Percentiles rank a stretch among this genome's conserved stretches.
Conservation (phyloP, 2,888 invertebrate genomes). For the Galerucella pusilla region DNA sequence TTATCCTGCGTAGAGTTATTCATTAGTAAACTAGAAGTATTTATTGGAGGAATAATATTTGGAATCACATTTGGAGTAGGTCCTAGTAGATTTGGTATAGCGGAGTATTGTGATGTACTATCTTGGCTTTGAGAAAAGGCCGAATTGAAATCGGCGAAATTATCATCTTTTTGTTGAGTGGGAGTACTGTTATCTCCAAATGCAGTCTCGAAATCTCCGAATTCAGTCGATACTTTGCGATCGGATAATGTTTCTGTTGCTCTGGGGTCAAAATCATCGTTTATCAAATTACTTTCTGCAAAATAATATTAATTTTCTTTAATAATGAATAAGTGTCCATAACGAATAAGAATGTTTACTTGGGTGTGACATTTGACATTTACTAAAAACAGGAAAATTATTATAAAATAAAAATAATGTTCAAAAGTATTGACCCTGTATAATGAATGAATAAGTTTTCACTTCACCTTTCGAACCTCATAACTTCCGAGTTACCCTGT, state of each 20-base stretch:
- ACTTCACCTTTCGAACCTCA: too few species aligned
- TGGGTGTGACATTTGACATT: too few species aligned
- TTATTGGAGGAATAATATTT: slow-evolving; percentile 44
- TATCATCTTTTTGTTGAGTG: slow-evolving; percentile 65
- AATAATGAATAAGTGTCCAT: too few species aligned
- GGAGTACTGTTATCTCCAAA: slow-evolving; percentile 66
- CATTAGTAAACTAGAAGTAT: slow-evolving; percentile 28
- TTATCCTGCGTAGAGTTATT: slow-evolving; percentile 26
- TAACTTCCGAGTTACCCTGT: too few species aligned
- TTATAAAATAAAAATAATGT: too few species aligned
- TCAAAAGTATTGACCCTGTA: too few species aligned
- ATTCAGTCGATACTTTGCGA: slow-evolving; percentile 67
- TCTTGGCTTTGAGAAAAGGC: slow-evolving; percentile 68
- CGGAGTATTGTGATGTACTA: slow-evolving; percentile 37
- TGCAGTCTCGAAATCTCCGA: slow-evolving; percentile 83
- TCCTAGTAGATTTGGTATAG: slow-evolving; percentile 41
- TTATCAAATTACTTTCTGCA: slow-evolving; percentile 65
- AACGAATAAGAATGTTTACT: too few species aligned
- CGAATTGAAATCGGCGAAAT: slow-evolving; percentile 85
- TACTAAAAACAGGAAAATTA: too few species aligned
- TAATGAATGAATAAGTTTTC: too few species aligned
- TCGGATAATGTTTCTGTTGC: slow-evolving; percentile 60
- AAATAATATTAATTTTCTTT: slow-evolving; percentile 8
- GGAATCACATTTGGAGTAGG: slow-evolving; percentile 37
- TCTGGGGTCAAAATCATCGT: slow-evolving; percentile 74